Conservation (phyloP, 2,113 vertebrate genomes). For the Canis aureus region DNA sequence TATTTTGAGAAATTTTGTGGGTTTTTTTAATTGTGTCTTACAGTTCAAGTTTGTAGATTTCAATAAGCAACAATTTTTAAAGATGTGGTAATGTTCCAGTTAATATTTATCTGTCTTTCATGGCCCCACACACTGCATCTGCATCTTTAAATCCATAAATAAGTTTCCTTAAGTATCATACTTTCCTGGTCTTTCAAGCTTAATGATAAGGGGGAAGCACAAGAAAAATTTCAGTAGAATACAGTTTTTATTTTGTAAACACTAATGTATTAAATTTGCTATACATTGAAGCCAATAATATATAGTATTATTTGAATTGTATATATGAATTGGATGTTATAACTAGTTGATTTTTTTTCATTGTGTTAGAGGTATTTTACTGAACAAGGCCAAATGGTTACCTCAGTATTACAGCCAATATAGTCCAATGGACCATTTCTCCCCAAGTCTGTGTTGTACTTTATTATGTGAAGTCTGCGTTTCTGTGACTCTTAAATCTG, state of each 20-base stretch:
- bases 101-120: constrained; percentile 61
- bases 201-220: constrained; percentile 79
- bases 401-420: constrained; percentile 80
- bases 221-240: constrained; percentile 85
- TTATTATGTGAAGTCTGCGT: constrained; percentile 69
- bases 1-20: constrained; percentile 82
- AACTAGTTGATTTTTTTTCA: constrained; percentile 78
- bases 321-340: constrained; percentile 84
- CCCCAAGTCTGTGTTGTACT: constrained; percentile 65
- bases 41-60: constrained; percentile 81
- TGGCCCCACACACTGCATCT: constrained; percentile 68
- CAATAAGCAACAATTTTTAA: constrained; percentile 78
- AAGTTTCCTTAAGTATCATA: constrained; percentile 75
- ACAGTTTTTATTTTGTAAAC: constrained; percentile 94
- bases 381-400: constrained; percentile 80
- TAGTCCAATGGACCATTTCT: constrained; percentile 74
- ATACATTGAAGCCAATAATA: constrained; percentile 96
- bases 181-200: constrained; percentile 76
- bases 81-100: constrained; percentile 71
- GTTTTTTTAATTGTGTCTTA: constrained; percentile 77
- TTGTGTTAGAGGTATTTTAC: constrained; percentile 80
- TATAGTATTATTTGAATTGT: constrained; percentile 89
- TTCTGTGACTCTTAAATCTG: constrained; percentile 74
- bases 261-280: constrained; percentile 99
- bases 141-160: constrained; percentile 73